Base-by-base conservation (phyloP, 1,140 invertebrate species). In the Phocides pigmalion region DNA sequence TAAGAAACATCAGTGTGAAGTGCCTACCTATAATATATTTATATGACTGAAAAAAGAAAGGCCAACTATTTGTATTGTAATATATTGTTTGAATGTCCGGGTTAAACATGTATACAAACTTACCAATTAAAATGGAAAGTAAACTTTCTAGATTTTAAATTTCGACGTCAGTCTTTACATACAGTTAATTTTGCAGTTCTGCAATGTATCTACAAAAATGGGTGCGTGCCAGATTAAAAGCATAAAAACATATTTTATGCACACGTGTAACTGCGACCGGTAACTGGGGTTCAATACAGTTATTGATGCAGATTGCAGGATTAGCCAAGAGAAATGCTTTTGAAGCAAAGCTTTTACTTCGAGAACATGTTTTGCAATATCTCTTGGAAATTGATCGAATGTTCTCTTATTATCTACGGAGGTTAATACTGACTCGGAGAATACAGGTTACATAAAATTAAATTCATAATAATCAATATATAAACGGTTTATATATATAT, bases 251-350 rank as follows among this genome's bases (percentile, higher is more conserved):
- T 28, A 44, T 46, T 37, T 59, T 59, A 47, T 32, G 17, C 42
- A 15, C 39, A 42, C n/a, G 3, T 15, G 9, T 28, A 28, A 28
- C 25, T 3, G 25, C 25, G 25, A 28, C 25, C 25, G 25, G 35
- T 12, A 46, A 42, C 14, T 46, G 22, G 25, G n/a, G 16, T 44
- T 46, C 54, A 58, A 32, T 58, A 44, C 54, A 46, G 41, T 58
- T 58, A 46, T 58, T 58, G 25, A 58, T 58, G 54, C 41, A 58
- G 54, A 58, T 58, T 46, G 54, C 54, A 58, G 54, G 54, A 58
- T 58, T 58, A 46, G 25, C 11, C 54, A 46, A 58, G 54, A 46
- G 54, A 58, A 58, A 58, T 58, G 41, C 41, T 12, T 17, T 14
- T 25, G 19, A 16, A 46, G 17, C 12, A 16, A 54, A 56, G 54